Evolutionary conservation across 2,888 invertebrate species (phyloP).

Genomic region (Parnassius orleans): DNA sequence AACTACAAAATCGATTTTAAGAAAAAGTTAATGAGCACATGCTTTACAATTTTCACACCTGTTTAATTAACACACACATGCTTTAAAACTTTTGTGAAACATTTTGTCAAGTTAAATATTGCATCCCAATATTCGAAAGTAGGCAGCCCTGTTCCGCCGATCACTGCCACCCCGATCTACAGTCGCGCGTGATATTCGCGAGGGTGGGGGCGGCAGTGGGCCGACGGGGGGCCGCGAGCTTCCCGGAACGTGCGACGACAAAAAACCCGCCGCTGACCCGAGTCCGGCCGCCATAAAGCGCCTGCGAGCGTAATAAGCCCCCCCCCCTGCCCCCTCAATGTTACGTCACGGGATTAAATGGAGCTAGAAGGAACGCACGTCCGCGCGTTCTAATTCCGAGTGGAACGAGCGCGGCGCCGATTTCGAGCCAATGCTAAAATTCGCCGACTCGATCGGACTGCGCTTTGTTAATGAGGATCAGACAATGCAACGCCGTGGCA

Average conservation of each 20-base stretch:
- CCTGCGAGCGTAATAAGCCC: constrained; percentile 60
- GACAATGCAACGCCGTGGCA: constrained; percentile 16
- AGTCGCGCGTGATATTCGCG: constrained; percentile 49
- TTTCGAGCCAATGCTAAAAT: constrained; percentile 24
- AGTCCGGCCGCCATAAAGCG: constrained; percentile 68
- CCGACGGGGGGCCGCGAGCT: constrained; percentile 30
- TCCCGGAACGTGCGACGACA: constrained; percentile 65
- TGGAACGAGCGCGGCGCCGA: constrained; percentile 32
- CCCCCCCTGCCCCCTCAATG: constrained; percentile 50
- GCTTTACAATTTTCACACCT: too few species aligned
- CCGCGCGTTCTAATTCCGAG: constrained; percentile 68
- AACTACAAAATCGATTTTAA: too few species aligned
- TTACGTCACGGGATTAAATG: constrained; percentile 51
- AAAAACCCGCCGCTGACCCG: constrained; percentile 67
- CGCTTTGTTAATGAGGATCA: constrained; percentile 19
- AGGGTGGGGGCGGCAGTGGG: constrained; percentile 44
- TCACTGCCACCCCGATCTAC: constrained; percentile 52
- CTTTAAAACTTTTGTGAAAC: too few species aligned
- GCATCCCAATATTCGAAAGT: too few species aligned
- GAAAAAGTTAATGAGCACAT: too few species aligned
- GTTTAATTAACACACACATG: too few species aligned
- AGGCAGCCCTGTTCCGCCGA: constrained; percentile 32
- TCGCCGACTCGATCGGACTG: constrained; percentile 20
- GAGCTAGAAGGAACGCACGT: constrained; percentile 70
- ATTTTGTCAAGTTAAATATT: too few species aligned